These are phyloP conservation scores for Sarcophaga bullata DNA, from an alignment of 1,140 invertebrate species.

Conservation along the genomic window DNA sequence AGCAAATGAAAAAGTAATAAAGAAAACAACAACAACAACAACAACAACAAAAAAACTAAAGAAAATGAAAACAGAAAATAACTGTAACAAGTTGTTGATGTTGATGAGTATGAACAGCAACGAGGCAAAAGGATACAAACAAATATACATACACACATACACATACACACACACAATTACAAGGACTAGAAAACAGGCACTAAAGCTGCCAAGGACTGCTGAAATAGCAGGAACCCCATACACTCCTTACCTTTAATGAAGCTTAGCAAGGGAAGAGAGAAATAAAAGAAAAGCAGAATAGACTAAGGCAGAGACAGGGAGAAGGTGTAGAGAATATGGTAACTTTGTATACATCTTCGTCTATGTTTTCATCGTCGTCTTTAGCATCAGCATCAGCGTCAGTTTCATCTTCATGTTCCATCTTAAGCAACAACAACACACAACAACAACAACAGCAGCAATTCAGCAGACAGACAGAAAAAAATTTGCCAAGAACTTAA, in stretches of 20 bases:
- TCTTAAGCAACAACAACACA: too few relatives aligned
- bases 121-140: neutral
- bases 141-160: neutral
- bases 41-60: neutral
- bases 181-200: neutral
- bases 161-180: neutral
- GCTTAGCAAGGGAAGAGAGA: too few relatives aligned
- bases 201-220: too few relatives aligned
- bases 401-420: neutral
- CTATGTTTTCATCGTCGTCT: too few relatives aligned
- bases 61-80: neutral
- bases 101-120: conserved; percentile 18
- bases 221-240: too few relatives aligned
- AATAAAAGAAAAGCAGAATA: too few relatives aligned
- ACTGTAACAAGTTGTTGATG: conserved; percentile 24
- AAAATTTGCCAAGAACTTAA: conserved; percentile 20
- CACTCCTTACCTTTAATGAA: too few relatives aligned
- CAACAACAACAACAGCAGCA: neutral
- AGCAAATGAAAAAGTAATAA: too few relatives aligned
- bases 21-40: neutral
- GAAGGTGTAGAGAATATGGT: too few relatives aligned
- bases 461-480: conserved; percentile 4
- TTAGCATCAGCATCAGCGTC: neutral
- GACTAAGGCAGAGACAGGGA: too few relatives aligned
- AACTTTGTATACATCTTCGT: too few relatives aligned